phyloP scores from a whole-genome alignment of 1,140 invertebrate genomes.

The Nephotettix cincticeps region DNA sequence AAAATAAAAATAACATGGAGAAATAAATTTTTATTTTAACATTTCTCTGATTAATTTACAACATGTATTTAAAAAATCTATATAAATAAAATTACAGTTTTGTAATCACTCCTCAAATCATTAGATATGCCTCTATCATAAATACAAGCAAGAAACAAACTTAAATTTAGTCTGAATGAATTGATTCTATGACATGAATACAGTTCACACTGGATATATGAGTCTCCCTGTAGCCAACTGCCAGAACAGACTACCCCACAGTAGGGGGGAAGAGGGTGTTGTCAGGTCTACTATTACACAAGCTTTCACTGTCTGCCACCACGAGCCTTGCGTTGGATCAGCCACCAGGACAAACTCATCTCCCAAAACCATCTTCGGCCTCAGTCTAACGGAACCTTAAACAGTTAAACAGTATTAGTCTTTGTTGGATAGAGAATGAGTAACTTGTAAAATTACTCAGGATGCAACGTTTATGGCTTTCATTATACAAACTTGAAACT shows the following conservation, averaged over 20 bases:
- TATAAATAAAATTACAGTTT: no score
- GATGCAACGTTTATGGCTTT: slow-evolving; percentile 24
- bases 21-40: no score
- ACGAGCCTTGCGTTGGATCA: slow-evolving; percentile 46
- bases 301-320: slow-evolving; percentile 49
- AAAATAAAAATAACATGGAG: no score
- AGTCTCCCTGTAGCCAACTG: slow-evolving; percentile 52
- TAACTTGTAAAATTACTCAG: slow-evolving; percentile 7
- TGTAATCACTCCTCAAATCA: no score
- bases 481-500: background rate
- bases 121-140: no score
- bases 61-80: no score
- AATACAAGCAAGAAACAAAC: no score
- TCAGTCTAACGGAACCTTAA: slow-evolving; percentile 49
- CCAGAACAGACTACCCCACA: slow-evolving; percentile 50
- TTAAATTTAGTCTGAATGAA: no score
- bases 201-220: slow-evolving; percentile 50
- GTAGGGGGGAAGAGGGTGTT: slow-evolving; percentile 46
- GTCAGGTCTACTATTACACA: slow-evolving; percentile 53
- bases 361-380: slow-evolving; percentile 37
- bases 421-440: slow-evolving; percentile 18
- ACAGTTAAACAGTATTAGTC: slow-evolving; percentile 34
- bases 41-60: no score
- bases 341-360: slow-evolving; percentile 45
- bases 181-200: no score